These are phyloP conservation scores for Tachuris rubrigastra DNA, from an alignment of 2,113 vertebrate genomes.

Conservation along the genomic window DNA sequence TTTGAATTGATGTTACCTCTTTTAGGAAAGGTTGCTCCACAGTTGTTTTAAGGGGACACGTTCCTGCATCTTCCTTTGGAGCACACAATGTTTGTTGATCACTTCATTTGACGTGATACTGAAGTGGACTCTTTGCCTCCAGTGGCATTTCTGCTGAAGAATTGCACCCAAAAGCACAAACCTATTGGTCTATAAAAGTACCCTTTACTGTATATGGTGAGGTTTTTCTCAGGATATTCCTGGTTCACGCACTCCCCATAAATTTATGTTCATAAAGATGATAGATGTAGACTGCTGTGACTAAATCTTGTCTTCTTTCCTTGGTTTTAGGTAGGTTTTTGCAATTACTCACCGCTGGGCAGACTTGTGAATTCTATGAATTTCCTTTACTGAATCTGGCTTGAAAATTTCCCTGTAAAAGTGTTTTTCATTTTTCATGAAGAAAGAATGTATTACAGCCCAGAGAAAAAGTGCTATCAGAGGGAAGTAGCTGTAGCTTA, in stretches of 20 bases:
- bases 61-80: not conserved
- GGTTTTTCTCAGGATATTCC: not conserved
- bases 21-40: not conserved
- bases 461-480: not conserved
- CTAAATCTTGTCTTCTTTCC: not conserved
- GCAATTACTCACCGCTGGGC: not conserved
- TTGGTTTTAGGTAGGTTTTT: not conserved
- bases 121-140: not conserved
- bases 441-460: not conserved
- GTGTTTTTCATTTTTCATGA: not conserved
- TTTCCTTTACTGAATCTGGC: conserved; percentile 5
- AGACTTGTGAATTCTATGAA: not conserved
- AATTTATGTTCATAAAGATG: not conserved
- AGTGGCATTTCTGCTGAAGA: not conserved
- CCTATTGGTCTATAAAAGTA: not conserved
- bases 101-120: not conserved
- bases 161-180: not conserved
- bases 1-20: not conserved
- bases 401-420: not conserved
- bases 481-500: not conserved
- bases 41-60: not conserved
- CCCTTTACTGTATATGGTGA: not conserved
- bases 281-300: not conserved
- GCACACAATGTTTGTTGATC: not conserved
- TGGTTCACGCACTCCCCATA: not conserved